phyloP scores from a whole-genome alignment of 2,113 vertebrate species.

The Pungitius pungitius region DNA sequence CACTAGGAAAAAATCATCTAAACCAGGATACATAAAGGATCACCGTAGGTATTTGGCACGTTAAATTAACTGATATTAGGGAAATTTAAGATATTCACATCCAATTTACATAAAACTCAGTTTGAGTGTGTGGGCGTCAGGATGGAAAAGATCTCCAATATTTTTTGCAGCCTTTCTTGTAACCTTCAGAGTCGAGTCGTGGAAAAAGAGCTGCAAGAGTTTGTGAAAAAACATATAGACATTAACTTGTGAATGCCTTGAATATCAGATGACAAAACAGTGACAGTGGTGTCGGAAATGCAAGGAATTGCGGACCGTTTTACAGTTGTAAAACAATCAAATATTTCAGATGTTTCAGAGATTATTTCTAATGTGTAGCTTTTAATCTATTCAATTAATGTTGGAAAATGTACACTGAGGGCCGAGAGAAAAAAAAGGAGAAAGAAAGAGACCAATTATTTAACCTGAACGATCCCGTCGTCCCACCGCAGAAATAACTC shows the following conservation, averaged over 20 bases:
- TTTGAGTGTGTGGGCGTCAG: neutral
- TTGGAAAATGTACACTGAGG: neutral
- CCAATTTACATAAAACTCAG: neutral
- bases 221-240: neutral
- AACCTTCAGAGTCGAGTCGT: neutral
- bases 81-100: neutral
- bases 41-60: constrained; percentile 1
- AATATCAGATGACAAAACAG: neutral
- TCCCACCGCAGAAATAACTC: constrained; percentile 20
- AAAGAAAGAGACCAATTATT: neutral
- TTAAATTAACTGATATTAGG: neutral
- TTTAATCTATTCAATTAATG: neutral
- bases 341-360: neutral
- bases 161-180: neutral
- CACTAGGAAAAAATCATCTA: neutral
- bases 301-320: neutral
- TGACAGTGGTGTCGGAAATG: no score
- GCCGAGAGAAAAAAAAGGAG: neutral
- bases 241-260: neutral
- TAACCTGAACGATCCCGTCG: neutral
- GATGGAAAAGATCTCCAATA: neutral
- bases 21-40: constrained; percentile 5
- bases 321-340: neutral
- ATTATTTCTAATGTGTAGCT: neutral
- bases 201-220: neutral